Evolutionary conservation across 2,888 invertebrate species (phyloP), one percentile per base, ranked within the genome.

Genomic region (Phania funesta): DNA sequence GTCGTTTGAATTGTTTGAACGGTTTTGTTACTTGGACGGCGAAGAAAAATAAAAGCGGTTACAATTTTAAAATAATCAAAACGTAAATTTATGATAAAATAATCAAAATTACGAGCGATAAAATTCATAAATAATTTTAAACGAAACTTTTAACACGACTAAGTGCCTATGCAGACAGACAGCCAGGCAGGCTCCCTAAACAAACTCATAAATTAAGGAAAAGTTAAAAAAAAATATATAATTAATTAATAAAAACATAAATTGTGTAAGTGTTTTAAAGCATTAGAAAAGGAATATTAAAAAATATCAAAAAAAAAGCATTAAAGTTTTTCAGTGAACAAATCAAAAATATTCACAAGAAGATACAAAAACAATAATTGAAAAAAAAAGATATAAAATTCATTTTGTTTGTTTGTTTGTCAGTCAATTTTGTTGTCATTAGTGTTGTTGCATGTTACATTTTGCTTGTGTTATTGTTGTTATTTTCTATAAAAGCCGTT

Each of bases 1-100:
- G 91, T 91, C 90, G 91, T 86, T 85, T 86, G 58, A 60, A 78
- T 71, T 74, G 16, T 65, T 78, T 78, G 56, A 68, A 58, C 82
- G 82, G 77, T 78, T n/a, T 67, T 70, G 56, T 54, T 54, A 56
- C 26, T 73, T 60, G 29, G 3, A 29, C 20, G 22, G 22, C n/a
- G 13, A 22, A 32, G 18, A 54, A 29, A 22, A n/a, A 56, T 22
- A 20, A 62, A 64, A 44, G 7, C 70, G 44, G 52, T 70, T 54
- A 46, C 9, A 64, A 38, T 46, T 70, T 46, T 13, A 1, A 64
- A 64, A 35, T 35, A 64, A 71, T 24, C n/a, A n/a, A 60, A 78
- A 50, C 71, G 56, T 65, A 11, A 65, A 38, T 29, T 68, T 48
- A 22, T 48, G 16, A 35, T 0, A 35, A 46, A 44, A 32, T 29